A percentile compares a stretch with the other conserved stretches of the same genome.
phyloP scores from a whole-genome alignment of 2,797 vertebrate species.

The Chiloscyllium punctatum region DNA sequence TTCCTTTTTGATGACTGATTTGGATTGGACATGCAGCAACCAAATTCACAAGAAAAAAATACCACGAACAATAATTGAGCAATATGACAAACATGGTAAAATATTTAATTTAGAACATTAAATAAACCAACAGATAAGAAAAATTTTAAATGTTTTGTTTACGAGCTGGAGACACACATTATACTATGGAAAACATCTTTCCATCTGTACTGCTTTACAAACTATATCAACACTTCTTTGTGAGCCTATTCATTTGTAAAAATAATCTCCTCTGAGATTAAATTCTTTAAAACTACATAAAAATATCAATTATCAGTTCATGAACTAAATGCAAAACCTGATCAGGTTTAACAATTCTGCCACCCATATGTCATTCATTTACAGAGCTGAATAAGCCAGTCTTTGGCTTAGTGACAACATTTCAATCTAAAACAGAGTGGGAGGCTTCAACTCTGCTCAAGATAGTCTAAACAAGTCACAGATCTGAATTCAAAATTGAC shows the following conservation, averaged over 20 bases:
- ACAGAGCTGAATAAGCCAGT: neutral
- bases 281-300: neutral
- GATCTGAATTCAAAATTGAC: neutral
- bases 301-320: neutral
- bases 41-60: neutral
- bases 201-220: neutral
- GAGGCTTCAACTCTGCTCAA: neutral
- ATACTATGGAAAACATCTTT: neutral
- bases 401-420: neutral
- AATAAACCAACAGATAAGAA: neutral
- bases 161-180: neutral
- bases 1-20: neutral
- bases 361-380: neutral
- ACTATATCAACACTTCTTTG: neutral
- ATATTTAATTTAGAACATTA: neutral
- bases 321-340: neutral
- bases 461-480: neutral
- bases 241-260: neutral
- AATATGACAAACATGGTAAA: neutral
- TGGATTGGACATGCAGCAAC: neutral
- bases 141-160: neutral
- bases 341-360: neutral
- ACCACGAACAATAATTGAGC: neutral
- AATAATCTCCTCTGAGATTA: neutral
- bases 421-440: neutral